A percentile compares a stretch with the other conserved stretches of the same genome.
Conservation (phyloP, 2,113 vertebrate genomes). For the Muntiacus reevesi region DNA sequence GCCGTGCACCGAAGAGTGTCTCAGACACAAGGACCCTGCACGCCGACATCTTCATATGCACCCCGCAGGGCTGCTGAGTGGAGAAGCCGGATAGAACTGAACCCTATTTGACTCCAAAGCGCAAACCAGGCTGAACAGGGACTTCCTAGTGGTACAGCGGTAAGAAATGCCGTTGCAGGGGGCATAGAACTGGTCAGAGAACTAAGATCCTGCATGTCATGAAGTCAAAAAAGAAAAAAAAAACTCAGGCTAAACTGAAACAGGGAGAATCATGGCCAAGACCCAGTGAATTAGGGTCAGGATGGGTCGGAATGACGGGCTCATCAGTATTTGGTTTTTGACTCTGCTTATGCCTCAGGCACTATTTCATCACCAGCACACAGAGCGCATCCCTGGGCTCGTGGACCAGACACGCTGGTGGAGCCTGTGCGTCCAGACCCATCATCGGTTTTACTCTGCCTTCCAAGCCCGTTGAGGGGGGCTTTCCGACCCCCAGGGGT, state of each 20-base stretch:
- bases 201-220: neutral
- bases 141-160: rapidly evolving
- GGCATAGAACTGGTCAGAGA: neutral
- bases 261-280: too few species aligned
- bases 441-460: rapidly evolving
- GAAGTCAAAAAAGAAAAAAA: neutral
- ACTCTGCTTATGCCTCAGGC: neutral
- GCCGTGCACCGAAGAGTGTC: rapidly evolving
- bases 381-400: too few species aligned
- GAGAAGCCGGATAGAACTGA: neutral
- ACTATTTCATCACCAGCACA: rapidly evolving
- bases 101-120: too few species aligned
- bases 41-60: rapidly evolving
- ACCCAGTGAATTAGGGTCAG: rapidly evolving
- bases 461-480: too few species aligned
- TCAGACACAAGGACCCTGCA: neutral
- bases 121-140: neutral
- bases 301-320: rapidly evolving
- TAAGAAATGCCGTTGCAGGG: neutral
- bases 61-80: rapidly evolving
- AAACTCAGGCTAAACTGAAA: neutral
- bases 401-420: rapidly evolving
- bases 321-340: rapidly evolving
- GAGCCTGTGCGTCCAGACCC: rapidly evolving
- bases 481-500: too few species aligned